These are phyloP conservation scores for Semaprochilodus insignis DNA, from an alignment of 2,797 vertebrate genomes.

Conservation along the genomic window DNA sequence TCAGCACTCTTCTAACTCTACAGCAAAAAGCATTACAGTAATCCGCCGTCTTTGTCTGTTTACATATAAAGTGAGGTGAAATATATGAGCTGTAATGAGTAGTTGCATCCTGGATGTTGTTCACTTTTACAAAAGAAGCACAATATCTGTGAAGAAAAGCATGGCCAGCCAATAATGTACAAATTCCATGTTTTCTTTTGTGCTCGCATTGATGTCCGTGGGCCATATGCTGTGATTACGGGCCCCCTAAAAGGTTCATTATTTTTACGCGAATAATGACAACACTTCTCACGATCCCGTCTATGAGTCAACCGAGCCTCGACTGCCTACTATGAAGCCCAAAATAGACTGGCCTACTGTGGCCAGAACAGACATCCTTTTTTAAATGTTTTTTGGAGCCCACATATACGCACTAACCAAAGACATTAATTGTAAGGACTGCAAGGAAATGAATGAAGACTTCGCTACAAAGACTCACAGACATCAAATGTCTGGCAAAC, in stretches of 20 bases:
- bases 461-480: background rate
- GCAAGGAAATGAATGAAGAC: background rate
- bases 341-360: constrained; percentile 39
- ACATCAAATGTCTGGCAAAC: background rate
- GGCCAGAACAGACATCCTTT: constrained; percentile 32
- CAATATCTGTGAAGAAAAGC: constrained; percentile 9
- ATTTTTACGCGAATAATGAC: constrained; percentile 71
- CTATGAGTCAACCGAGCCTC: constrained; percentile 63
- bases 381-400: background rate
- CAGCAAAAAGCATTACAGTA: background rate
- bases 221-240: constrained; percentile 73
- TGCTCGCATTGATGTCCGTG: constrained; percentile 64
- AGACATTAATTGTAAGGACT: background rate
- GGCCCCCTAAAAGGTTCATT: constrained; percentile 70
- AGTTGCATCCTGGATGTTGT: constrained; percentile 32
- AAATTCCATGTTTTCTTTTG: constrained; percentile 56
- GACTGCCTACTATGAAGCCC: constrained; percentile 50
- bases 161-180: constrained; percentile 38
- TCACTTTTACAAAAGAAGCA: constrained; percentile 12
- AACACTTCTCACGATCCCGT: constrained; percentile 69
- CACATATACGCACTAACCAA: background rate
- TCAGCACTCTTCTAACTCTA: background rate
- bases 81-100: constrained; percentile 48
- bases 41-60: constrained; percentile 38
- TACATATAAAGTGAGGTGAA: constrained; percentile 39